phyloP scores from a whole-genome alignment of 2,113 vertebrate genomes.

The Peromyscus californicus region DNA sequence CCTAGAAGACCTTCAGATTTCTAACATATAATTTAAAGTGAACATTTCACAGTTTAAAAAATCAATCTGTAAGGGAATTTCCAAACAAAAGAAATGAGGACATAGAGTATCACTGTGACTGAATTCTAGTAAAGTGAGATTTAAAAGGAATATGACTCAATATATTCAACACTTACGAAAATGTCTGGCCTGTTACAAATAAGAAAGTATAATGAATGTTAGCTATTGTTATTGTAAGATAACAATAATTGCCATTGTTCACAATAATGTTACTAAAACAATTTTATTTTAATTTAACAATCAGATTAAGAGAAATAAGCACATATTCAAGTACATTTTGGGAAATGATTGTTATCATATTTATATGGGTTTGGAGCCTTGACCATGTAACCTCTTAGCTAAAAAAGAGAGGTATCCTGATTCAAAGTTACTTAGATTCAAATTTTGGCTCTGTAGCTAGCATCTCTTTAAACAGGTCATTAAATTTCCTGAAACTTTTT shows the following conservation, averaged over 20 bases:
- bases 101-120: accelerated
- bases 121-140: not conserved
- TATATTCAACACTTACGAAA: not conserved
- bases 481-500: not conserved
- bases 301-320: not conserved
- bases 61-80: not conserved
- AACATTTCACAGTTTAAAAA: not conserved
- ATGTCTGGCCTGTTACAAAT: not conserved
- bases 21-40: not conserved
- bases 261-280: not conserved
- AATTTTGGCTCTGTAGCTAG: not conserved
- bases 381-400: not conserved
- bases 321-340: not conserved
- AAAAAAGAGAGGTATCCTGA: not conserved
- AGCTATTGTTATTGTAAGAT: not conserved
- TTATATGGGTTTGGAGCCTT: not conserved
- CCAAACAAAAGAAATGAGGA: not conserved
- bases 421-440: not conserved
- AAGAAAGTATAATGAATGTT: not conserved
- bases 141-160: not conserved
- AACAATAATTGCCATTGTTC: not conserved
- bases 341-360: not conserved
- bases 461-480: not conserved
- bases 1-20: accelerated
- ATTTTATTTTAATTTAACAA: not conserved